These are phyloP conservation scores for Peucedramus taeniatus DNA, from an alignment of 2,113 vertebrate genomes.

Conservation along the genomic window DNA sequence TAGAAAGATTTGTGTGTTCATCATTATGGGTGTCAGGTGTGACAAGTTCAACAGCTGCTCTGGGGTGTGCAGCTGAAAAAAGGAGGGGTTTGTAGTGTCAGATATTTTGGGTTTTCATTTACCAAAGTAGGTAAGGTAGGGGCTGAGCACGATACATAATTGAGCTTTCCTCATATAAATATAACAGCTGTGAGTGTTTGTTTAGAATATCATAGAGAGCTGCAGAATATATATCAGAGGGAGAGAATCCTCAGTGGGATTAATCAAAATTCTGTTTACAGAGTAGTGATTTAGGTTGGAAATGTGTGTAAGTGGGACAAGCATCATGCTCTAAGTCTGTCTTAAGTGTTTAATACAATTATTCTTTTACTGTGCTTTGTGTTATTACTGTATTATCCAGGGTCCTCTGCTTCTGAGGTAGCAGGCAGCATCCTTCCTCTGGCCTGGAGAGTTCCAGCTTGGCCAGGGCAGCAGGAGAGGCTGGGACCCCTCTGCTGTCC, in stretches of 20 bases:
- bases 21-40: fast-evolving
- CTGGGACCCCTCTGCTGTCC: background rate
- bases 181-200: background rate
- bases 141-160: background rate
- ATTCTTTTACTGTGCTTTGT: background rate
- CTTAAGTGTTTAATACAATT: background rate
- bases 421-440: background rate
- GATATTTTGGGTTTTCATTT: background rate
- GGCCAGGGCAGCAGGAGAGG: background rate
- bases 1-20: background rate
- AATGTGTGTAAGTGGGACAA: background rate
- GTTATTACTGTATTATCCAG: background rate
- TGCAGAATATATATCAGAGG: background rate
- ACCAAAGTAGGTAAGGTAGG: background rate
- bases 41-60: background rate
- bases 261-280: background rate
- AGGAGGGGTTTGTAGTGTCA: background rate
- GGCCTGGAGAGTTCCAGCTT: background rate
- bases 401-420: background rate
- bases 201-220: background rate
- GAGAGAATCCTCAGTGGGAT: background rate
- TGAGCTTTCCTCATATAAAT: background rate
- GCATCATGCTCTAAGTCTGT: background rate
- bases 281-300: background rate
- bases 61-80: background rate